Conservation (phyloP, 2,888 invertebrate genomes). For the Hypomecis punctinalis region DNA sequence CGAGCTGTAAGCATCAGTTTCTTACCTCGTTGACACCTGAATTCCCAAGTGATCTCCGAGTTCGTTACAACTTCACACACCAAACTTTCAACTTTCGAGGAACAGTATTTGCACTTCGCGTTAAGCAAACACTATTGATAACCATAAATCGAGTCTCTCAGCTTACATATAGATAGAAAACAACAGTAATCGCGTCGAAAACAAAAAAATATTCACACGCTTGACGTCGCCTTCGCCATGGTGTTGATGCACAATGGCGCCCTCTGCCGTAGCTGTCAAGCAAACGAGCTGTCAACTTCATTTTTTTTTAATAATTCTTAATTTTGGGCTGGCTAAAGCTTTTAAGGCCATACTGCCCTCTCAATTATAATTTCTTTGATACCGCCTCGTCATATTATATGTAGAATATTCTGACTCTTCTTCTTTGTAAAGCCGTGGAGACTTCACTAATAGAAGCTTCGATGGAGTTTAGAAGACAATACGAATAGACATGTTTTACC, state of each 20-base stretch:
- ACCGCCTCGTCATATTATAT: too few relatives aligned
- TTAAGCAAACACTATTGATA: conserved; percentile 62
- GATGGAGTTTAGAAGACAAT: too few relatives aligned
- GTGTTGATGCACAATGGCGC: conserved; percentile 66
- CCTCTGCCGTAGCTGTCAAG: background rate
- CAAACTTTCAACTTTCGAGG: conserved; percentile 73
- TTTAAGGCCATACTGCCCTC: too few relatives aligned
- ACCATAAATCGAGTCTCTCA: conserved; percentile 68
- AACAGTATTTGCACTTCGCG: conserved; percentile 62
- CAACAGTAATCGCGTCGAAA: conserved; percentile 75
- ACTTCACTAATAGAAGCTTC: too few relatives aligned
- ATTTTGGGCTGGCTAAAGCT: too few relatives aligned
- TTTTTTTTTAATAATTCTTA: too few relatives aligned
- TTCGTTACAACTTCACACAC: conserved; percentile 81
- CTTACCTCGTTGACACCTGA: conserved; percentile 86
- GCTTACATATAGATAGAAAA: conserved; percentile 74
- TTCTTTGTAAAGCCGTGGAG: too few relatives aligned
- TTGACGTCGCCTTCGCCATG: conserved; percentile 81
- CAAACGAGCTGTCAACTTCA: background rate
- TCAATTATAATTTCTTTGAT: too few relatives aligned
- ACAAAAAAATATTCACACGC: conserved; percentile 79
- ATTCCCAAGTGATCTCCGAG: conserved; percentile 79
- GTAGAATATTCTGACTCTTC: too few relatives aligned
- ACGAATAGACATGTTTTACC: too few relatives aligned
- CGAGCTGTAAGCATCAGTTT: conserved; percentile 73